Percentiles rank a stretch among this genome's conserved stretches.
Evolutionary conservation across 37 sponge, comb jelly and placozoan genomes (phyloP).

Genomic region (Hexactinellida sp.): DNA sequence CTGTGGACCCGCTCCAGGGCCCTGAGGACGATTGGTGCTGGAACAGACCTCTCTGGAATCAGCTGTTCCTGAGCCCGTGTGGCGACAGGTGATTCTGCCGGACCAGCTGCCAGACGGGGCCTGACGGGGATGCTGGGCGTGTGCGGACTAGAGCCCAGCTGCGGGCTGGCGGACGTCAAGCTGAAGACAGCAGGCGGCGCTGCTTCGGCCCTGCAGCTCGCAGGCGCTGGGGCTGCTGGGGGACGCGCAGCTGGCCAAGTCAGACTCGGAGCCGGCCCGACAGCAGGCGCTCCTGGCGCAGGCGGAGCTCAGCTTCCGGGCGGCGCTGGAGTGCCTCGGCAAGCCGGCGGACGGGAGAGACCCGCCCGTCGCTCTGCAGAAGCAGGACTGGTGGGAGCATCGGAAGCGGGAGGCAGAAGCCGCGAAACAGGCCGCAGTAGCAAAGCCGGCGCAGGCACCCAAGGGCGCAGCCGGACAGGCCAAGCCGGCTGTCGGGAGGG

Average conservation of each 20-base stretch:
- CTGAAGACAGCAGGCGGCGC: slow-evolving; percentile 47
- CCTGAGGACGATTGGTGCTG: background rate
- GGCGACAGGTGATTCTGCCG: background rate
- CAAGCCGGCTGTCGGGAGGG: slow-evolving; percentile 22
- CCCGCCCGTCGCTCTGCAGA: slow-evolving; percentile 36
- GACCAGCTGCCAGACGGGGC: background rate
- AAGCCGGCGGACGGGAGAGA: slow-evolving; percentile 19
- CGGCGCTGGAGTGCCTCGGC: slow-evolving; percentile 63
- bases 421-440: background rate
- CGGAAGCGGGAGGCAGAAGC: background rate
- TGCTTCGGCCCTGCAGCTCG: slow-evolving; percentile 62
- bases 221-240: slow-evolving; percentile 70
- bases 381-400: slow-evolving; percentile 72
- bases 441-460: slow-evolving; percentile 19
- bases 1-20: background rate
- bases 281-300: slow-evolving; percentile 28
- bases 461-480: background rate
- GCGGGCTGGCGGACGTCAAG: slow-evolving; percentile 45
- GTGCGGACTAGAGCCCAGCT: slow-evolving; percentile 29
- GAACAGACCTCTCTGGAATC: background rate
- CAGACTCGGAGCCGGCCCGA: slow-evolving; percentile 32
- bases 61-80: background rate
- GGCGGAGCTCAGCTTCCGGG: slow-evolving; percentile 72
- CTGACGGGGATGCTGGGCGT: slow-evolving; percentile 30
- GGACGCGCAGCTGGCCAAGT: slow-evolving; percentile 52